Base-by-base conservation (phyloP, 2,797 vertebrate species). In the Lagorchestes hirsutus region DNA sequence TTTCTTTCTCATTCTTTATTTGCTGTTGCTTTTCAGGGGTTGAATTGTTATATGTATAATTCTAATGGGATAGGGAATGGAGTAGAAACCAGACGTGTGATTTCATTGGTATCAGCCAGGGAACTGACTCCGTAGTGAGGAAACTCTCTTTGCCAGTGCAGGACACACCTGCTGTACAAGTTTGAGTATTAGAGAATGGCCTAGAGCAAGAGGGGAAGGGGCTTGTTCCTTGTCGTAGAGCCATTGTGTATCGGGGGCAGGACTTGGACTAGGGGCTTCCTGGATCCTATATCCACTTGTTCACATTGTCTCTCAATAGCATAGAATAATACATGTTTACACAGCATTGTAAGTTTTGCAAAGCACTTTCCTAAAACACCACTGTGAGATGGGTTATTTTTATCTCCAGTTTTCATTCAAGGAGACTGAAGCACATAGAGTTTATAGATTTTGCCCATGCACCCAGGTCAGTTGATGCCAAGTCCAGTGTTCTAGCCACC, bases 1-100 rank as follows among this genome's bases (percentile, higher is more conserved):
- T 95, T 91, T 92, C 54, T 52, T 52, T 22, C 8, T 74, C 82
- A 74, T 93, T 40, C 16, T 40, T 24, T 54, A 9, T 93, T 95
- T 96, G 40, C 24, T 50, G 22, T 46, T 82, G 40, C 18, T 82
- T 82, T 82, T 82, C 40, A 82, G 46, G 40, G 18, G n/a, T 27
- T 82, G 74, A 27, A 46, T 82, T 46, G 40, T 82, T 46, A 46
- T 46, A 24, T 50, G 40, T 50, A 27, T 46, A 87, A 87, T 50
- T 46, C 40, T 46, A 87, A 87, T 50, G 46, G 16, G 2, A 82
- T 40, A 82, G 46, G 27, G 74, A 87, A 87, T 27, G 8, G 74
- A 3, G 27, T 46, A 50, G 40, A 50, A 10, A 50, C 9, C 74
- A 87, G 74, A 46, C 40, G 22, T 87, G 22, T 87, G 9, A 46